A percentile compares a stretch with the other conserved stretches of the same genome.
Evolutionary conservation across 2,113 vertebrate species (phyloP).

Genomic region (Scytalopus superciliaris): DNA sequence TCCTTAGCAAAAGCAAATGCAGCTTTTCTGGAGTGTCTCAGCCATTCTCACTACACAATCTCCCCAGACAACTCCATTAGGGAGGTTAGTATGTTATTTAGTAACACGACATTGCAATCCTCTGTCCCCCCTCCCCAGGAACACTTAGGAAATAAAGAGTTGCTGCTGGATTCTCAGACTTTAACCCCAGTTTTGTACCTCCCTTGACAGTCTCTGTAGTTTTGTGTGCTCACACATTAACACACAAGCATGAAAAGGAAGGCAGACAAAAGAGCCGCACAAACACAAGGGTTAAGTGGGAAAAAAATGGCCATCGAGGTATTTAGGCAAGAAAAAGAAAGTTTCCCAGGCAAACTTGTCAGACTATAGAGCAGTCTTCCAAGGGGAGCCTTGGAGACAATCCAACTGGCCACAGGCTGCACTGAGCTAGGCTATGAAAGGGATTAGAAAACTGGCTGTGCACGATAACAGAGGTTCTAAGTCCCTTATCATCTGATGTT

Average conservation of each 20-base stretch:
- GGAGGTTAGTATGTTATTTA: not conserved
- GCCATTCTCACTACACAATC: not conserved
- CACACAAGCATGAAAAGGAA: fast-evolving
- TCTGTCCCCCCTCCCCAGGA: not conserved
- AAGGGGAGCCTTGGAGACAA: not conserved
- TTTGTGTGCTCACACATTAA: not conserved
- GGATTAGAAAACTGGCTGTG: not conserved
- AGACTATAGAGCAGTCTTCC: not conserved
- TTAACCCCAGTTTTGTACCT: not conserved
- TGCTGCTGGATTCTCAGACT: not conserved
- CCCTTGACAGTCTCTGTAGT: not conserved
- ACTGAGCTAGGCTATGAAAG: not conserved
- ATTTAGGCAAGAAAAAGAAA: not conserved
- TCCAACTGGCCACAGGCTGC: not conserved
- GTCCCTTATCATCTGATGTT: not conserved
- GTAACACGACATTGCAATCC: not conserved
- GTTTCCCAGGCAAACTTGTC: not conserved
- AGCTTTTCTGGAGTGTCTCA: not conserved
- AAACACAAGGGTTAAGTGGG: not conserved
- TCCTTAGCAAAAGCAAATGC: not conserved
- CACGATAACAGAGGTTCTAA: not conserved
- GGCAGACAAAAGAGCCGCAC: not conserved
- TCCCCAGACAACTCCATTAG: not conserved
- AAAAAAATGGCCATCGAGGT: not conserved
- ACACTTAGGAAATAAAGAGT: not conserved